Evolutionary conservation across 2,113 vertebrate genomes (phyloP), one percentile per base, ranked within the genome.

Genomic region (Xiphophorus couchianus): DNA sequence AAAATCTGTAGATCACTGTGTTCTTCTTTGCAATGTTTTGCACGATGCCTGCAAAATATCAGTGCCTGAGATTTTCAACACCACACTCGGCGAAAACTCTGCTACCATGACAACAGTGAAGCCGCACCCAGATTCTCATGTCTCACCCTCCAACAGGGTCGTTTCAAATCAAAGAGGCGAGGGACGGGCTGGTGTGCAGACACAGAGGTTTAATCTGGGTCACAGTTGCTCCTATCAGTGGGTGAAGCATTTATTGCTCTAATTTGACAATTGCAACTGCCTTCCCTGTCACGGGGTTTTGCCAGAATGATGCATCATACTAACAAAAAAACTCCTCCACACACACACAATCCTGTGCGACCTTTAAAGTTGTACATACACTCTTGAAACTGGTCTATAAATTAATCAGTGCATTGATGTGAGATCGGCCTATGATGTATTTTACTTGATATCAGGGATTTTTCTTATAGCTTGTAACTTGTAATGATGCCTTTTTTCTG

Each of bases 101-200:
- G 89, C 91, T 92, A 77, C 92, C 85, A 90, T 91, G 90, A 89
- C 90, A 91, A 92, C 92, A 82, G 76, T 8, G 31, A 90, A 86
- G 69, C 84, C 88, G 90, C 88, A 89, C 86, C 90, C 80, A 76
- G 42, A 85, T 76, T 80, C 33, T 76, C 67, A 14, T 48, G 10
- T 84, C 81, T 78, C 88, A 77, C 83, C 82, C 81, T 8, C 48
- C 4, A 82, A 75, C 78, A 48, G 70, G 67, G 73, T 71, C 10
- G 2, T 39, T 61, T 75, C 69, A 58, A 42, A 84, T 76, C 77
- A 86, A 80, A 76, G 76, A 71, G 69, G 44, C 19, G 73, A 74
- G 19, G 35, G 62, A 13, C 48, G 80, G 69, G 77, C n/a, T 77
- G 72, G 64, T 81, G 37, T 66, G 65, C 76, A 63, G 73, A 75